Conservation (phyloP, 2,113 vertebrate genomes). For the Machaerirhynchus nigripectus region DNA sequence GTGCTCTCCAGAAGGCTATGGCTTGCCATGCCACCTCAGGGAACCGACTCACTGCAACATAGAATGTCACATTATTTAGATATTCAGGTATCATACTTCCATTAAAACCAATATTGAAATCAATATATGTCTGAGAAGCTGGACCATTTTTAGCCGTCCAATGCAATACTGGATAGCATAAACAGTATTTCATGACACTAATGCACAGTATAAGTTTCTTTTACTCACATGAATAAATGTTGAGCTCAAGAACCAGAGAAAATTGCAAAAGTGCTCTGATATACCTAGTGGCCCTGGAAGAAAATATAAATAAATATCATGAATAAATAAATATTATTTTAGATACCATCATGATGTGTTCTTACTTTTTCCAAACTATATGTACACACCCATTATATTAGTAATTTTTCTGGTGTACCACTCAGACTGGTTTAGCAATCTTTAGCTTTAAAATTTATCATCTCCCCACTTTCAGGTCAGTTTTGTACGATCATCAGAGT, state of each 20-base stretch:
- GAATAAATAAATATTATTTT: background rate
- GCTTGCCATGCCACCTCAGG: too few species aligned
- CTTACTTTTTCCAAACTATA: background rate
- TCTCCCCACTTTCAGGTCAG: background rate
- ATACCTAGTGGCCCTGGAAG: background rate
- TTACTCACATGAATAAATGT: background rate
- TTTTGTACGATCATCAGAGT: background rate
- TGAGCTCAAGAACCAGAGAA: background rate
- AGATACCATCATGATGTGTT: background rate
- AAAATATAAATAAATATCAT: background rate
- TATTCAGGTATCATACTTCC: background rate
- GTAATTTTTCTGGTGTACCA: background rate
- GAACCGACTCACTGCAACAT: too few species aligned
- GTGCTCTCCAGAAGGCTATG: too few species aligned
- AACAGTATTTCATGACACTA: background rate
- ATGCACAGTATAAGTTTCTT: background rate
- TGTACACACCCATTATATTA: accelerated
- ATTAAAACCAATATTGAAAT: background rate
- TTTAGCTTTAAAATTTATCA: background rate
- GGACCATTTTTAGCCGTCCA: background rate
- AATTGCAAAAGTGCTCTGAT: background rate
- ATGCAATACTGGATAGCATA: background rate
- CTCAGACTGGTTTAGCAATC: background rate
- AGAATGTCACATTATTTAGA: background rate
- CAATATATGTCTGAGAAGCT: background rate